These are phyloP conservation scores for Diachrysia chrysitis DNA, from an alignment of 2,888 invertebrate species.

Conservation along the genomic window DNA sequence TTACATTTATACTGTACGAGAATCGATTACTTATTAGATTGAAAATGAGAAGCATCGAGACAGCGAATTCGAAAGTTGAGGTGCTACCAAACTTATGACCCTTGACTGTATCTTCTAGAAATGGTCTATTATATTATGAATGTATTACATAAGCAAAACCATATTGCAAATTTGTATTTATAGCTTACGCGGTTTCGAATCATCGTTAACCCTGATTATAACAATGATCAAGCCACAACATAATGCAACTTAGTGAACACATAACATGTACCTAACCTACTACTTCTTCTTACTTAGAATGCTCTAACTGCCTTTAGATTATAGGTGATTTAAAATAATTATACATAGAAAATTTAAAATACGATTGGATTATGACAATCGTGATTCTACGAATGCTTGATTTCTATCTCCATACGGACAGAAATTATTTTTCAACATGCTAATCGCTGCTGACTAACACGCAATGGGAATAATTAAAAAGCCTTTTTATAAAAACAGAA, in stretches of 20 bases:
- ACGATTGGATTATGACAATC: not conserved
- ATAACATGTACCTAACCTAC: no score
- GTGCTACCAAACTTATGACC: no score
- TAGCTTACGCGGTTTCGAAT: slow-evolving; percentile 9
- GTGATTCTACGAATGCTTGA: not conserved
- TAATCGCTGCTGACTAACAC: not conserved
- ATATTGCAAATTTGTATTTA: not conserved
- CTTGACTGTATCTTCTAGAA: no score
- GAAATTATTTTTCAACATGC: not conserved
- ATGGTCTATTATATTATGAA: no score
- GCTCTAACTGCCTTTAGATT: no score
- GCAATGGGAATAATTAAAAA: not conserved
- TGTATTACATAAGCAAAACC: no score
- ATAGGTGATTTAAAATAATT: not conserved
- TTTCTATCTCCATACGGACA: not conserved
- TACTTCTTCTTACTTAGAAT: no score
- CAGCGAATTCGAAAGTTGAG: no score
- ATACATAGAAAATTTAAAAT: not conserved
- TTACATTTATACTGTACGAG: no score
- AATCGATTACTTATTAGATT: no score
- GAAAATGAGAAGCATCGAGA: no score
- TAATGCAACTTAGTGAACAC: slow-evolving; percentile 11
- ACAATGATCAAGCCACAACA: slow-evolving; percentile 22
- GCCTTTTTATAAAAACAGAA: not conserved
- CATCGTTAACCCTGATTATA: slow-evolving; percentile 10